Evolutionary conservation across 2,888 invertebrate species (phyloP).

Genomic region (Hoplodrina blanda): DNA sequence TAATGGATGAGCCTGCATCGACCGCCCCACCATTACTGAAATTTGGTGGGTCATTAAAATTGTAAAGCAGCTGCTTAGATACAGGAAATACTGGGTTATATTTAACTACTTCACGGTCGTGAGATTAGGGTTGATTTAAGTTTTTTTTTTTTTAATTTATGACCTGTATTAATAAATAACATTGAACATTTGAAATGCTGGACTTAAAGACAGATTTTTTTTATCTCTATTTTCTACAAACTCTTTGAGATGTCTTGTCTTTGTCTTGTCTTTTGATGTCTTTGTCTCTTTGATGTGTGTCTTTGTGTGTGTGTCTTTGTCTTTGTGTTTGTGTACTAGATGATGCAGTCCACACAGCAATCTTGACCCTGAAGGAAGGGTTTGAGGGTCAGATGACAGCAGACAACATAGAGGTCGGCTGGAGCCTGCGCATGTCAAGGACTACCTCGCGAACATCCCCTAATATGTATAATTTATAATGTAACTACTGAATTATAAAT

Average conservation of each 20-base stretch:
- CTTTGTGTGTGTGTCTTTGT: too few relatives aligned
- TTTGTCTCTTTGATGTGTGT: too few relatives aligned
- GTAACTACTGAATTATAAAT: slow-evolving; percentile 37
- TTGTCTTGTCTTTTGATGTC: too few relatives aligned
- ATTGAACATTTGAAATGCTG: too few relatives aligned
- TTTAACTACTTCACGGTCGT: slow-evolving; percentile 12
- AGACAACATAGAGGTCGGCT: slow-evolving; percentile 99
- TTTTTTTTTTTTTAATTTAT: not conserved
- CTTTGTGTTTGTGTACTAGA: too few relatives aligned
- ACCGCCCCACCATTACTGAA: slow-evolving; percentile 69
- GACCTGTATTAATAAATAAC: not conserved
- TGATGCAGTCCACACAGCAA: slow-evolving; percentile 99
- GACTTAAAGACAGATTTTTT: too few relatives aligned
- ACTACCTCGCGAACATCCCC: slow-evolving; percentile 98
- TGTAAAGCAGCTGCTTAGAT: slow-evolving; percentile 64
- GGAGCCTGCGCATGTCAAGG: slow-evolving; percentile 98
- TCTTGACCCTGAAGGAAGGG: slow-evolving; percentile 99
- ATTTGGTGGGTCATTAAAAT: slow-evolving; percentile 73
- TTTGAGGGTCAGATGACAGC: slow-evolving; percentile 99
- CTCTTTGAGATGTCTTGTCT: too few relatives aligned
- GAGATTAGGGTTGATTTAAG: slow-evolving; percentile 4
- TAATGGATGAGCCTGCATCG: slow-evolving; percentile 72
- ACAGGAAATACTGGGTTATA: slow-evolving; percentile 24
- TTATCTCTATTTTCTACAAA: too few relatives aligned
- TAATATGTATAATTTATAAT: slow-evolving; percentile 67